Conservation (phyloP, 2,113 vertebrate species). For the Mirounga angustirostris region DNA sequence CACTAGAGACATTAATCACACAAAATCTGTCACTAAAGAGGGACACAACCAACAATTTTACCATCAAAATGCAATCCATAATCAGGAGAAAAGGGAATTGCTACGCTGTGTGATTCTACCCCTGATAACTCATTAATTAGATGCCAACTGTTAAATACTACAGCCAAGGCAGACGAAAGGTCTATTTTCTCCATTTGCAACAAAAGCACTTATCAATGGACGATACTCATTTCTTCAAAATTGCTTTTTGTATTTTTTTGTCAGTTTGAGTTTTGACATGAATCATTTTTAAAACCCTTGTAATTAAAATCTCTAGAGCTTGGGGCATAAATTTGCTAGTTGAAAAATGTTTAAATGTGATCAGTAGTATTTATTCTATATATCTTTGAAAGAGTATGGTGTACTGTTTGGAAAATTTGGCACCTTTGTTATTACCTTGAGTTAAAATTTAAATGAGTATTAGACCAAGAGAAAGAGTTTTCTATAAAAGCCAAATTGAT, state of each 20-base stretch:
- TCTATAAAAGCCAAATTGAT: not conserved
- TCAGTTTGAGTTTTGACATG: conserved; percentile 38
- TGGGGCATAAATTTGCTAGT: conserved; percentile 51
- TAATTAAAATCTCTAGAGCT: conserved; percentile 55
- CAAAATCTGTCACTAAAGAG: conserved; percentile 80
- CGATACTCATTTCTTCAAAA: conserved; percentile 65
- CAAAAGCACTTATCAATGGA: conserved; percentile 73
- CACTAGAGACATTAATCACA: conserved; percentile 67
- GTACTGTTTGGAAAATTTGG: conserved; percentile 52
- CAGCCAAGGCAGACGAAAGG: conserved; percentile 67
- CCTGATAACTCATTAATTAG: conserved; percentile 83
- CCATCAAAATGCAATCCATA: conserved; percentile 80
- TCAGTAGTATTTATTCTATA: conserved; percentile 21
- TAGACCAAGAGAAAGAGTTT: conserved; percentile 27
- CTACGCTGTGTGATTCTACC: conserved; percentile 64
- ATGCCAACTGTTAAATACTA: conserved; percentile 78
- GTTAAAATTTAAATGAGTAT: conserved; percentile 77
- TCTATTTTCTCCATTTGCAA: conserved; percentile 64
- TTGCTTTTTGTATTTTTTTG: conserved; percentile 18
- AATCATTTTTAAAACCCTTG: conserved; percentile 60
- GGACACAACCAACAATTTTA: conserved; percentile 80
- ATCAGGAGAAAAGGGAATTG: conserved; percentile 72
- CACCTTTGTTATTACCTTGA: conserved; percentile 22
- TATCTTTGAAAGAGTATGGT: conserved; percentile 30
- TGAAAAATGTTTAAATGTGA: conserved; percentile 62